phyloP scores from a whole-genome alignment of 1,140 invertebrate species.

The Mylabris phalerata region DNA sequence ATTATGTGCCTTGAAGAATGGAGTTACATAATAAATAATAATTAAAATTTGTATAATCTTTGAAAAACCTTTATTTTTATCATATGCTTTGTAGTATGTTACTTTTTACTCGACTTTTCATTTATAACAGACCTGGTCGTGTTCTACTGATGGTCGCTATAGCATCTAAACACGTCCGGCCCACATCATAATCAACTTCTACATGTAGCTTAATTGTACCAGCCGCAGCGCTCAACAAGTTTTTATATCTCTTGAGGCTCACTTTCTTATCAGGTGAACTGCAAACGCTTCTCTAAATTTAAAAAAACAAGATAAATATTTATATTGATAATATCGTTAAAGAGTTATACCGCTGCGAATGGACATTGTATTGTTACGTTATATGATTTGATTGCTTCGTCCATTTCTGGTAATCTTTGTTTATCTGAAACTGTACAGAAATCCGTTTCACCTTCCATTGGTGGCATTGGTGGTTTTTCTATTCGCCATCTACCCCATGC shows the following conservation, averaged over 20 bases:
- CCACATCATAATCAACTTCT: slow-evolving; percentile 23
- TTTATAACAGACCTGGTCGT: background rate
- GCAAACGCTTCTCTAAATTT: slow-evolving; percentile 24
- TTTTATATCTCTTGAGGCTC: slow-evolving; percentile 23
- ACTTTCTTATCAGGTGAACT: slow-evolving; percentile 18
- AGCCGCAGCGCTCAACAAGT: slow-evolving; percentile 25
- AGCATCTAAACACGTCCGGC: slow-evolving; percentile 23
- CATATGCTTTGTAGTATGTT: no score
- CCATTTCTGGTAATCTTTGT: slow-evolving; percentile 2
- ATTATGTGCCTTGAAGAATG: slow-evolving; percentile 33
- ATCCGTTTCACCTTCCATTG: slow-evolving; percentile 15
- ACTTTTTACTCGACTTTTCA: no score
- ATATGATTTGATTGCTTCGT: slow-evolving; percentile 4
- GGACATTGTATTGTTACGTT: slow-evolving; percentile 12
- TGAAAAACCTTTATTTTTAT: no score
- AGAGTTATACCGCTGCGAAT: no score
- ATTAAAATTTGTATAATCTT: slow-evolving; percentile 1
- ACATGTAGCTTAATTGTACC: slow-evolving; percentile 21
- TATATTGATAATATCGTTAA: no score
- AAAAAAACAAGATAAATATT: no score
- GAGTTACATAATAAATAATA: slow-evolving; percentile 27
- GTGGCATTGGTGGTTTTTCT: slow-evolving; percentile 19
- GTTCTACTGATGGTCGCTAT: slow-evolving; percentile 8
- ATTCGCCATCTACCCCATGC: slow-evolving; percentile 18
- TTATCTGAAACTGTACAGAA: slow-evolving; percentile 10